Evolutionary conservation across 2,113 vertebrate genomes (phyloP).

Genomic region (Rhineura floridana): DNA sequence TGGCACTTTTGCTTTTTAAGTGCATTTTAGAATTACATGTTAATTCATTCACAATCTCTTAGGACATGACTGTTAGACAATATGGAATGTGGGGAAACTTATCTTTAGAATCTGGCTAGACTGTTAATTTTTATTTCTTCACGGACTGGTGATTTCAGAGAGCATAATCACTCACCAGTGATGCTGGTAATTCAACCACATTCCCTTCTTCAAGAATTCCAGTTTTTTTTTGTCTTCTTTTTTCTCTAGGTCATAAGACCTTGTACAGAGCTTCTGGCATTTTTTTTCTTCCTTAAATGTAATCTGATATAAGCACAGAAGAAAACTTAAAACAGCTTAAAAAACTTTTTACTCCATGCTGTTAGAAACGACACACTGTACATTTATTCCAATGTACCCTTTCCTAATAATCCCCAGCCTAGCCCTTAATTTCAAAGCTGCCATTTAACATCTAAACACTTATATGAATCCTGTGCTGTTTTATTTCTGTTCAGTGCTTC

Average conservation of each 20-base stretch:
- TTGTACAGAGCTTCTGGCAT: constrained; percentile 80
- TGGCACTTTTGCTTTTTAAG: constrained; percentile 24
- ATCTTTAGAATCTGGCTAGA: background rate
- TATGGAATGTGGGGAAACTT: too few species aligned
- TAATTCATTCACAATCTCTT: background rate
- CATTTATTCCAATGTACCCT: background rate
- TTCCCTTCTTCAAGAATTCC: constrained; percentile 87
- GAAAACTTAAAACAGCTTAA: too few species aligned
- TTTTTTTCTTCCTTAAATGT: constrained; percentile 79
- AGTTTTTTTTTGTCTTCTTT: constrained; percentile 74
- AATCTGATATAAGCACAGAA: constrained; percentile 74
- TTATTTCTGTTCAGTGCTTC: background rate
- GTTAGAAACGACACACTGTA: background rate
- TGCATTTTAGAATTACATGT: background rate
- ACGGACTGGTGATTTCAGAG: background rate
- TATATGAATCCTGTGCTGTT: background rate
- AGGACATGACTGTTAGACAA: too few species aligned
- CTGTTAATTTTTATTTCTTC: background rate
- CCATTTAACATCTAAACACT: background rate
- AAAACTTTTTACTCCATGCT: background rate
- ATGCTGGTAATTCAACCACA: constrained; percentile 87
- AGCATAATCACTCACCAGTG: constrained; percentile 78
- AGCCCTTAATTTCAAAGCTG: background rate
- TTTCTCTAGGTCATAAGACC: constrained; percentile 73
- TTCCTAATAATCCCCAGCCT: background rate